These are phyloP conservation scores for Cosmia pyralina DNA, from an alignment of 2,888 invertebrate genomes.

Conservation along the genomic window DNA sequence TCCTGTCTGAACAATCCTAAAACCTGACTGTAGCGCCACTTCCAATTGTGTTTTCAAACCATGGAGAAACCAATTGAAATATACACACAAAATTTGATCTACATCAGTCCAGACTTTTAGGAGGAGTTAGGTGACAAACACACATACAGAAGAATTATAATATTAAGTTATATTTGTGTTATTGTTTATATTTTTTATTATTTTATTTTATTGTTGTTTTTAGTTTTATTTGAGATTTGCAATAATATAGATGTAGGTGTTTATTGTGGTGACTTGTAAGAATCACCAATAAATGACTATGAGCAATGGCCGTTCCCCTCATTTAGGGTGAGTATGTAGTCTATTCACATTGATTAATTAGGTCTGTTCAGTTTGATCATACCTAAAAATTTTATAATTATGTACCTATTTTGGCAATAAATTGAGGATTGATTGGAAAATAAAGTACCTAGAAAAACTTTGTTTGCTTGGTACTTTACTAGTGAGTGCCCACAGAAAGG, in stretches of 20 bases:
- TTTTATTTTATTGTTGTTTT: no score
- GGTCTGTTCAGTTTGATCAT: no score
- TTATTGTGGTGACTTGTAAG: not conserved
- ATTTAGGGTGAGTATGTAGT: not conserved
- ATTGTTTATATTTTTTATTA: not conserved
- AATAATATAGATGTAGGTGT: not conserved
- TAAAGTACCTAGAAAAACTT: not conserved
- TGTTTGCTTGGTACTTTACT: not conserved
- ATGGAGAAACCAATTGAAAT: no score
- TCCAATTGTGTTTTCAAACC: no score
- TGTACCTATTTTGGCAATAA: not conserved
- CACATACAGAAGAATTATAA: no score
- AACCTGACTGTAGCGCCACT: no score
- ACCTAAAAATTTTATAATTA: not conserved
- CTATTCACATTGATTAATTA: no score
- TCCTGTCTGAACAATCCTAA: no score
- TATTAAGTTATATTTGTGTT: not conserved
- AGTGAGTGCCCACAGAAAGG: not conserved
- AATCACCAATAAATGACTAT: no score
- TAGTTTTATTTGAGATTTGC: not conserved
- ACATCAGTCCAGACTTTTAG: no score
- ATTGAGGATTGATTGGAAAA: not conserved
- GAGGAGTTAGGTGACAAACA: no score
- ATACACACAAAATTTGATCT: no score
- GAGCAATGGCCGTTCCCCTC: not conserved